phyloP scores from a whole-genome alignment of 2,888 invertebrate genomes.

The Acanthopleura granulata region DNA sequence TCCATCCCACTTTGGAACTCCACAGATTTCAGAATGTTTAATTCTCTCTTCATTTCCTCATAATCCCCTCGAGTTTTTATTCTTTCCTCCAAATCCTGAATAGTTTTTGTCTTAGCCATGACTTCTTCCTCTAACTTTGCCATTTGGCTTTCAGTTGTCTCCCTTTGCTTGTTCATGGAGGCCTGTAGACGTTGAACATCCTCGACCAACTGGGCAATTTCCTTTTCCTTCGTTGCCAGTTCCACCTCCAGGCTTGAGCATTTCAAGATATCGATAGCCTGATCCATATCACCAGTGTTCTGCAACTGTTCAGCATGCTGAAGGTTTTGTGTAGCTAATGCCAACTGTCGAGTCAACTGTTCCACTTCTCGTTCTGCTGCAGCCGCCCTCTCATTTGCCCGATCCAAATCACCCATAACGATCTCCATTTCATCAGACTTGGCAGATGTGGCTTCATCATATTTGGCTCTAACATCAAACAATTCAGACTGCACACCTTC shows the following conservation, averaged over 20 bases:
- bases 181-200: conserved; percentile 91
- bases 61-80: conserved; percentile 91
- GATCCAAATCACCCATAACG: conserved; percentile 72
- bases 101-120: conserved; percentile 51
- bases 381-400: conserved; percentile 84
- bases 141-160: conserved; percentile 85
- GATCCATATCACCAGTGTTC: conserved; percentile 70
- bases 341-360: conserved; percentile 90
- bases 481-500: conserved; percentile 71
- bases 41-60: conserved; percentile 91
- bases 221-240: conserved; percentile 96
- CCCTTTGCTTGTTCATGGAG: conserved; percentile 87
- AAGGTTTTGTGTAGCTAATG: conserved; percentile 71
- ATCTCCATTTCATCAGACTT: conserved; percentile 73
- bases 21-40: conserved; percentile 82
- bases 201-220: conserved; percentile 94
- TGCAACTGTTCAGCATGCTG: conserved; percentile 68
- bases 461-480: conserved; percentile 71
- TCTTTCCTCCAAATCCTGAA: conserved; percentile 75
- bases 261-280: conserved; percentile 71
- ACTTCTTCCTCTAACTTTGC: conserved; percentile 82
- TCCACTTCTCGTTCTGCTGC: conserved; percentile 95
- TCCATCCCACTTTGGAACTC: conserved; percentile 75
- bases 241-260: conserved; percentile 81
- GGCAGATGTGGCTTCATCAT: conserved; percentile 69